Conservation (phyloP, 2,113 vertebrate genomes). For the Cichladusa arquata region DNA sequence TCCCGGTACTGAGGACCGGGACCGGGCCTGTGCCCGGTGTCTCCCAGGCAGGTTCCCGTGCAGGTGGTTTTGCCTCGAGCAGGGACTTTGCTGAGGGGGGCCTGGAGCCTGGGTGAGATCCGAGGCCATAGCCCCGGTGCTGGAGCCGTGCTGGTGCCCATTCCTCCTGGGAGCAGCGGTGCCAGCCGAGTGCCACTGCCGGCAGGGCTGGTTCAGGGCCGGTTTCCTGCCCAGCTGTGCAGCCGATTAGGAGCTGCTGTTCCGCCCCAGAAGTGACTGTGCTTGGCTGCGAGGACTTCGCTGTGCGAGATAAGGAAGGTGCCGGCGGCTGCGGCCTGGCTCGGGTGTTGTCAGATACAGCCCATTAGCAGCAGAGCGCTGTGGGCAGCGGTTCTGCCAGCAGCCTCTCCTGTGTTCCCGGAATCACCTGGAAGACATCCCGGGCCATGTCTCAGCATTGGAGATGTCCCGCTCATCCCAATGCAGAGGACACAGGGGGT, state of each 20-base stretch:
- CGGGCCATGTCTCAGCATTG: background rate
- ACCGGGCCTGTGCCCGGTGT: accelerated
- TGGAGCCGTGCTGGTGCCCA: background rate
- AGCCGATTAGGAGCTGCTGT: background rate
- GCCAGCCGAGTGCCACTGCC: background rate
- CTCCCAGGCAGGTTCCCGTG: background rate
- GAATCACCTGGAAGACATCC: background rate
- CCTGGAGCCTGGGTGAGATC: background rate
- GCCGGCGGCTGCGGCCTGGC: background rate
- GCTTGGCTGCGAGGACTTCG: background rate
- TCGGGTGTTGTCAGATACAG: background rate
- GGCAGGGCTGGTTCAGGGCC: background rate
- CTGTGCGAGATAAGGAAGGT: background rate
- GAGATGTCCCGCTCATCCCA: accelerated
- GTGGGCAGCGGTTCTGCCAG: background rate
- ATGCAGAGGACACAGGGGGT: accelerated
- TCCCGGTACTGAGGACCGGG: background rate
- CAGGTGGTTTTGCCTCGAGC: background rate
- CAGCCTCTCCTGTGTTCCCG: background rate
- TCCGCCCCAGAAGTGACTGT: background rate
- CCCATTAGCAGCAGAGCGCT: background rate
- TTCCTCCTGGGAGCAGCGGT: background rate
- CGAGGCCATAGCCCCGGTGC: accelerated
- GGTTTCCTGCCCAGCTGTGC: background rate
- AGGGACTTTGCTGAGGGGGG: background rate